Conservation (phyloP, 64 coral and sea anemone genomes). For the Anthopleura sola region DNA sequence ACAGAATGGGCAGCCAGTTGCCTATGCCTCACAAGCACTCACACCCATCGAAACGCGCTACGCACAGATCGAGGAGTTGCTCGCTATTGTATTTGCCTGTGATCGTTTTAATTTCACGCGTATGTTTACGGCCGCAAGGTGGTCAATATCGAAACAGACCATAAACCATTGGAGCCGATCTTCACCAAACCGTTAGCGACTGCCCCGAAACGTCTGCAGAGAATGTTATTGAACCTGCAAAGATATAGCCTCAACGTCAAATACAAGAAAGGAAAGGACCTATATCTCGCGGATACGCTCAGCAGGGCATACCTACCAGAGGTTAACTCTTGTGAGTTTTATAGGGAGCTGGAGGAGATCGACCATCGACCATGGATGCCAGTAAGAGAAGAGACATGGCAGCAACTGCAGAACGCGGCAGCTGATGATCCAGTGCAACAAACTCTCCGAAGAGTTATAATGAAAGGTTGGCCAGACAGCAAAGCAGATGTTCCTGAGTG, state of each 20-base stretch:
- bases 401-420: neutral
- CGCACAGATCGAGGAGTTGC: conserved; percentile 29
- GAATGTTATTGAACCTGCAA: conserved; percentile 7
- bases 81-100: neutral
- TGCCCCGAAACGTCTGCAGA: neutral
- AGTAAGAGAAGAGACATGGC: conserved; percentile 11
- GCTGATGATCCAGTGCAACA: no score
- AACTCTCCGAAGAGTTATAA: neutral
- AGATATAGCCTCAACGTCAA: conserved; percentile 5
- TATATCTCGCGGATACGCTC: neutral
- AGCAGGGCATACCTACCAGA: neutral
- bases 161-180: conserved; percentile 16
- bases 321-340: neutral
- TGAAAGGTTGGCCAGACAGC: neutral
- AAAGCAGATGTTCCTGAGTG: conserved; percentile 5
- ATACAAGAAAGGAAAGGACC: conserved; percentile 42
- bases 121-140: conserved; percentile 16
- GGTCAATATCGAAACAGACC: neutral
- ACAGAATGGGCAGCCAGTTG: no score
- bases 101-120: conserved; percentile 4
- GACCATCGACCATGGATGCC: neutral
- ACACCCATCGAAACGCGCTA: conserved; percentile 11
- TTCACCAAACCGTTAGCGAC: conserved; percentile 15
- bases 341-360: neutral
- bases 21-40: no score